Conservation (phyloP, 2,113 vertebrate genomes). For the Lophius piscatorius region DNA sequence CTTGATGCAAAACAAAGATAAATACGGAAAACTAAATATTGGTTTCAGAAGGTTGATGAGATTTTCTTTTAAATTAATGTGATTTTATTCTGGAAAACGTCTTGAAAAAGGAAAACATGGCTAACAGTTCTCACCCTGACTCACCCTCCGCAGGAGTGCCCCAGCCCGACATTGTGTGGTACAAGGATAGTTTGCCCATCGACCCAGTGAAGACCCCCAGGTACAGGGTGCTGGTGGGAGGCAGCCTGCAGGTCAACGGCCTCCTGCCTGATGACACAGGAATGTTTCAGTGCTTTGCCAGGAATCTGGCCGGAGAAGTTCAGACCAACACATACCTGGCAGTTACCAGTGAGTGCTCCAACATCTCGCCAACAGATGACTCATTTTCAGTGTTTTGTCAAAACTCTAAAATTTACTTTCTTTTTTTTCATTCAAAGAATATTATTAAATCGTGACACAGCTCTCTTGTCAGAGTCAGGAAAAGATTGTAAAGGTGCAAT, state of each 20-base stretch:
- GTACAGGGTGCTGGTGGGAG: constrained; percentile 86
- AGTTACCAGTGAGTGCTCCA: constrained; percentile 87
- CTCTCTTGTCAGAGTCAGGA: too few species aligned
- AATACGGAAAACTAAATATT: too few species aligned
- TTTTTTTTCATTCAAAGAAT: too few species aligned
- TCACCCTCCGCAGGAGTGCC: constrained; percentile 84
- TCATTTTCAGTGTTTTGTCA: constrained; percentile 7
- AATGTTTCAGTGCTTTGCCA: constrained; percentile 97
- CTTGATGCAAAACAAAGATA: too few species aligned
- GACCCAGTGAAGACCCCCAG: constrained; percentile 83
- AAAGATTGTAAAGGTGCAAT: too few species aligned
- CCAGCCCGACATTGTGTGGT: constrained; percentile 90
- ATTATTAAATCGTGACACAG: too few species aligned
- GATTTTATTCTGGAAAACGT: too few species aligned
- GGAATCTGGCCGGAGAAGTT: constrained; percentile 88
- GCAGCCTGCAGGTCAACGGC: constrained; percentile 92
- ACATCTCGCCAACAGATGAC: not conserved
- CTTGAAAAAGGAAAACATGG: not conserved
- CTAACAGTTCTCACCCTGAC: not conserved
- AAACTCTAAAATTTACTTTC: not conserved
- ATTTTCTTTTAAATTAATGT: too few species aligned
- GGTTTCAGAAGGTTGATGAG: too few species aligned
- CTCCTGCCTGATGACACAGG: constrained; percentile 93
- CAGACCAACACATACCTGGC: constrained; percentile 98
- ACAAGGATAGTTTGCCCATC: constrained; percentile 90